A percentile compares a stretch with the other conserved stretches of the same genome.
Conservation (phyloP, 2,113 vertebrate species). For the Alethe castanea region DNA sequence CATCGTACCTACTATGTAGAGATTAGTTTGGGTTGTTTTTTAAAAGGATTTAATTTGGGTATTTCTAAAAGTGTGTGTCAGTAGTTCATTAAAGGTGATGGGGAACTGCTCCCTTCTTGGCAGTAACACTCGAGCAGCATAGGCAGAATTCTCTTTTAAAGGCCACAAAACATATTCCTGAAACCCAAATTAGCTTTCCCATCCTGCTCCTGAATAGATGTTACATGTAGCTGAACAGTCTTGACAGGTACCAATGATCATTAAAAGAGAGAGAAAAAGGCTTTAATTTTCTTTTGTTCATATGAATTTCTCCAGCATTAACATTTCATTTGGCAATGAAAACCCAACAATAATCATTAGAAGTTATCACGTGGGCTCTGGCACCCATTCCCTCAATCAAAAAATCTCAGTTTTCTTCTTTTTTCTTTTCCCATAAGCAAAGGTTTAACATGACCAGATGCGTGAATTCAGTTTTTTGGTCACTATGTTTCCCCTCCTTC, state of each 20-base stretch:
- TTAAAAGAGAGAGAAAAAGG: background rate
- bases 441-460: background rate
- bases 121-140: background rate
- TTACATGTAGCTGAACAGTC: background rate
- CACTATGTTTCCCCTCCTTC: background rate
- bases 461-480: background rate
- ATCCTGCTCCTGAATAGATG: background rate
- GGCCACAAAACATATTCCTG: background rate
- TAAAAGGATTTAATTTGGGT: background rate
- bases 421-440: background rate
- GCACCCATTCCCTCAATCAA: background rate
- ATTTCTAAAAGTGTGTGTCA: background rate
- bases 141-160: background rate
- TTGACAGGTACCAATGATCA: conserved; percentile 20
- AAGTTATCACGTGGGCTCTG: background rate
- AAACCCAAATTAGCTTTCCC: background rate
- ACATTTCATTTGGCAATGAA: conserved; percentile 12
- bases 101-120: background rate
- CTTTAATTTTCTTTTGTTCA: conserved; percentile 45
- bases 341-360: background rate
- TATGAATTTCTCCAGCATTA: conserved; percentile 7
- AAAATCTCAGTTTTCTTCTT: background rate
- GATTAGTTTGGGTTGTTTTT: background rate
- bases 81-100: background rate
- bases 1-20: background rate